Evolutionary conservation across 2,113 vertebrate species (phyloP).

Genomic region (Hemicordylus capensis): DNA sequence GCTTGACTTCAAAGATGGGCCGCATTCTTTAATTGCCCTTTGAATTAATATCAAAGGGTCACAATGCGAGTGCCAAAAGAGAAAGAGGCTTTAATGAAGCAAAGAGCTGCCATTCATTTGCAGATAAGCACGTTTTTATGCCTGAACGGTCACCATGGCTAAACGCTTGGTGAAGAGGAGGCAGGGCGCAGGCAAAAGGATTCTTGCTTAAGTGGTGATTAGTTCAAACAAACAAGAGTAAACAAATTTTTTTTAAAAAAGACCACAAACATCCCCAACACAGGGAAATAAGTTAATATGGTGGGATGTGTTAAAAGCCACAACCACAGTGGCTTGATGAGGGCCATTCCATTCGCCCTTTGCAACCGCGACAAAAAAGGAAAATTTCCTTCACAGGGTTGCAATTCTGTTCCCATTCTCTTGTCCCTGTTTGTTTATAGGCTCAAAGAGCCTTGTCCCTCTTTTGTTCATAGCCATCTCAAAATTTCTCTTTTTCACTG

Average conservation of each 20-base stretch:
- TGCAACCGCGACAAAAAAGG: background rate
- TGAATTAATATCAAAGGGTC: conserved; percentile 99
- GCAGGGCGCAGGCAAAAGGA: conserved; percentile 53
- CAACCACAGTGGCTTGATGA: conserved; percentile 21
- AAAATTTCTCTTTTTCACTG: background rate
- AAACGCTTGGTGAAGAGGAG: conserved; percentile 75
- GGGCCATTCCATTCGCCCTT: conserved; percentile 41
- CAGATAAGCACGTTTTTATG: conserved; percentile 98
- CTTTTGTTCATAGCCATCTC: background rate
- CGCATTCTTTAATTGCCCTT: conserved; percentile 99
- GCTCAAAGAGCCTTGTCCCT: background rate
- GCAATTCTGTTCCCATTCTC: background rate
- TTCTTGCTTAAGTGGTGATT: conserved; percentile 77
- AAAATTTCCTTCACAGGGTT: background rate
- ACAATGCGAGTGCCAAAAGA: conserved; percentile 98
- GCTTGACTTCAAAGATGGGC: conserved; percentile 98
- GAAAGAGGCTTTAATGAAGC: conserved; percentile 99
- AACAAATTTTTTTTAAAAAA: conserved; percentile 72
- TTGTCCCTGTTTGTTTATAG: conserved; percentile 1
- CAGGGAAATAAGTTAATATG: conserved; percentile 70
- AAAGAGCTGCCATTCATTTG: conserved; percentile 98
- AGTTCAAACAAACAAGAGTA: conserved; percentile 87
- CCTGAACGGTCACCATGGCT: conserved; percentile 78
- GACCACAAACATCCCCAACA: conserved; percentile 59
- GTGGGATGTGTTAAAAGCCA: conserved; percentile 31